Evolutionary conservation across 2,113 vertebrate species (phyloP).

Genomic region (Pangasianodon gigas): DNA sequence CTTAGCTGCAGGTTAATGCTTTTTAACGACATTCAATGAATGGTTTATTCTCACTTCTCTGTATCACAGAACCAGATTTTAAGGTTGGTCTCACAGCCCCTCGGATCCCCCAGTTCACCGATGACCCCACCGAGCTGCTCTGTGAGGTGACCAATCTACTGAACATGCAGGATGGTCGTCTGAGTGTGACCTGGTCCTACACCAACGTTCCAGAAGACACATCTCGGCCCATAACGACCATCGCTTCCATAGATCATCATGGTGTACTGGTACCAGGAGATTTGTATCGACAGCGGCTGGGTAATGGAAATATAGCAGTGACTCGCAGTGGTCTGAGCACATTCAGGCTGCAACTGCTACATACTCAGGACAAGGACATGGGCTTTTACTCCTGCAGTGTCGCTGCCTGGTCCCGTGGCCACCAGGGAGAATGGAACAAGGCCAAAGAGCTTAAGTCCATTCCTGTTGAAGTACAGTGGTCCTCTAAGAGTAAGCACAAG

Average conservation of each 20-base stretch:
- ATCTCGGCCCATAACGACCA: conserved; percentile 43
- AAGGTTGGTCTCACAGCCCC: conserved; percentile 73
- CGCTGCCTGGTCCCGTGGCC: conserved; percentile 73
- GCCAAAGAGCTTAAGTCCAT: conserved; percentile 72
- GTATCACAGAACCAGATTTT: conserved; percentile 72
- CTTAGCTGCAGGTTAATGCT: neutral
- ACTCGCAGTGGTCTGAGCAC: conserved; percentile 65
- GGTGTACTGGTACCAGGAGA: conserved; percentile 70
- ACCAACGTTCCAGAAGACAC: conserved; percentile 48
- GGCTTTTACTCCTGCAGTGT: conserved; percentile 79
- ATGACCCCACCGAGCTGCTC: conserved; percentile 76
- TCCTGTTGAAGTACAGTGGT: conserved; percentile 76
- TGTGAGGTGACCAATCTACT: conserved; percentile 67
- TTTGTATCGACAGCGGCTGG: conserved; percentile 67
- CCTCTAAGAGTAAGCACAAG: conserved; percentile 73
- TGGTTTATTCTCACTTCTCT: neutral
- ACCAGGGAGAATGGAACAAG: conserved; percentile 76
- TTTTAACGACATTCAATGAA: neutral
- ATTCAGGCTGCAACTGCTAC: conserved; percentile 80
- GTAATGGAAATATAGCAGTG: conserved; percentile 75
- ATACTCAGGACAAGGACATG: conserved; percentile 76
- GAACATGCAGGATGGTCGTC: conserved; percentile 59
- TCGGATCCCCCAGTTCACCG: conserved; percentile 70
- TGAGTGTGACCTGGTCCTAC: conserved; percentile 78
- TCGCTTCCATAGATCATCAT: conserved; percentile 73